Evolutionary conservation across 2,113 vertebrate genomes (phyloP).

Genomic region (Oenanthe oenanthe): DNA sequence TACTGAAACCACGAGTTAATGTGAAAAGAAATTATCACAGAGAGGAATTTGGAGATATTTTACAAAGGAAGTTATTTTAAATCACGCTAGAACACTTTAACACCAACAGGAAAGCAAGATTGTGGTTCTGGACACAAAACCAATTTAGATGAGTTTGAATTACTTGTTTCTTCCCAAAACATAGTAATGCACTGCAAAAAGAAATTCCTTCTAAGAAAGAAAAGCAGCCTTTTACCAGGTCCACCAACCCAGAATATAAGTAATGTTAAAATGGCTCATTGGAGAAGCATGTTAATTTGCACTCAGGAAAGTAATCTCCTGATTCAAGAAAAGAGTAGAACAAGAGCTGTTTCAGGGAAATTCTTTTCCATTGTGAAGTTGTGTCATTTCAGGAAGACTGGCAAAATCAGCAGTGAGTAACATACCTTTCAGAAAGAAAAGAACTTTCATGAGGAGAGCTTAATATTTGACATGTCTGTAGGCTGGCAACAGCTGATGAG

Average conservation of each 20-base stretch:
- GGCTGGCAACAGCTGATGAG: slow-evolving; percentile 76
- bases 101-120: neutral
- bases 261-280: neutral
- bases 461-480: slow-evolving; percentile 75
- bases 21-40: neutral
- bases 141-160: neutral
- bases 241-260: neutral
- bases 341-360: slow-evolving; percentile 16
- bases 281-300: neutral
- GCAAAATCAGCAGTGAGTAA: slow-evolving; percentile 66
- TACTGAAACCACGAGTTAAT: neutral
- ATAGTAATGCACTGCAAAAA: neutral
- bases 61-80: neutral
- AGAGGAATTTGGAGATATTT: neutral
- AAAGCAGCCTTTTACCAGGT: neutral
- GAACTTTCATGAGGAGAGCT: slow-evolving; percentile 73
- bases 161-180: neutral
- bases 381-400: slow-evolving; percentile 55
- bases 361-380: slow-evolving; percentile 23
- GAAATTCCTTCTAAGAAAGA: neutral
- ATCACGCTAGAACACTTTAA: neutral
- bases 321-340: neutral
- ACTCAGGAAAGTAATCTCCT: neutral
- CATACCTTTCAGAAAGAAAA: slow-evolving; percentile 80
- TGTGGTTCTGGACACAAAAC: neutral